A percentile compares a stretch with the other conserved stretches of the same genome.
These are phyloP conservation scores for Polyommatus icarus DNA, from an alignment of 2,888 invertebrate species.

Conservation along the genomic window DNA sequence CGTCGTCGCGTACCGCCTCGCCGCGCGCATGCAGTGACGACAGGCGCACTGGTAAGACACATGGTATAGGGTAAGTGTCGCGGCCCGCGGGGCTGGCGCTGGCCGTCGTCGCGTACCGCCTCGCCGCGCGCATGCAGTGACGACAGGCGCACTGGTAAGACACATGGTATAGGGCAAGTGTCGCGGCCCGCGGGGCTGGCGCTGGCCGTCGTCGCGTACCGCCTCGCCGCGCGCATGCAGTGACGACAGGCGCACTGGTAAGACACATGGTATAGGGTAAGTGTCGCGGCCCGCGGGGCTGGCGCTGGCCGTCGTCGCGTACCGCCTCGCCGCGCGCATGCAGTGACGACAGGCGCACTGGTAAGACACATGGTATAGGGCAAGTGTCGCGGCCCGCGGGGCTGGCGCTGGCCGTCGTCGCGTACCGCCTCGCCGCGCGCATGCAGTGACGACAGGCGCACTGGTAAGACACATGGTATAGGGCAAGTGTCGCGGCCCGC, in stretches of 20 bases:
- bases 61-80: no score
- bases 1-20: no score
- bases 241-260: no score
- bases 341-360: no score
- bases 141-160: background rate
- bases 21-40: no score
- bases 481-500: no score
- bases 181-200: no score
- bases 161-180: conserved; percentile 32
- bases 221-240: conserved; percentile 50
- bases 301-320: conserved; percentile 78
- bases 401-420: conserved; percentile 83
- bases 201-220: conserved; percentile 77
- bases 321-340: conserved; percentile 53
- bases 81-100: conserved; percentile 60
- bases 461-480: conserved; percentile 39
- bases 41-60: background rate
- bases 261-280: conserved; percentile 32
- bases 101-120: conserved; percentile 78
- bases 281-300: no score
- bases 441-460: conserved; percentile 45
- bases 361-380: conserved; percentile 34
- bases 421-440: conserved; percentile 59
- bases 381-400: conserved; percentile 57
- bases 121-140: conserved; percentile 48